Conservation (phyloP, 2,888 invertebrate genomes). For the Limnephilus marmoratus region DNA sequence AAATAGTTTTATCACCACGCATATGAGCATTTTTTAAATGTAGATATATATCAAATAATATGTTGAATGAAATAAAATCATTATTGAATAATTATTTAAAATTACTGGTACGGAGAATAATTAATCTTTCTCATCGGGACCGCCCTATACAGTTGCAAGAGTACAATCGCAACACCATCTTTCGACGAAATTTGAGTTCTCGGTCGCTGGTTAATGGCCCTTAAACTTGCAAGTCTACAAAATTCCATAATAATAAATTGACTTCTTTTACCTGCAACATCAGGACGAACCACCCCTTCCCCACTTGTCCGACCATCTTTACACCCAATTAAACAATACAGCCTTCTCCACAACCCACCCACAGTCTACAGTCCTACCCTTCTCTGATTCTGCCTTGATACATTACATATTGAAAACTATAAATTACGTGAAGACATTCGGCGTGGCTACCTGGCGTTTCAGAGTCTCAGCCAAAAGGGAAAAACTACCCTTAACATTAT, state of each 20-base stretch:
- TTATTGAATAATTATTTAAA: too few relatives aligned
- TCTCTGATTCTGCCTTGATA: not conserved
- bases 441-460: not conserved
- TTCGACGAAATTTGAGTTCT: too few relatives aligned
- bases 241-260: not conserved
- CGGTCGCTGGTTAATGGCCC: too few relatives aligned
- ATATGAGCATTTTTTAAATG: too few relatives aligned
- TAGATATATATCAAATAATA: too few relatives aligned
- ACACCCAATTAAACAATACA: conserved; percentile 6
- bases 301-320: not conserved
- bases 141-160: too few relatives aligned
- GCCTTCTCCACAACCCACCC: not conserved
- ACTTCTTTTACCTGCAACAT: not conserved
- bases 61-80: too few relatives aligned
- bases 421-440: not conserved
- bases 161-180: too few relatives aligned
- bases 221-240: not conserved
- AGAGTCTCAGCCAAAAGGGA: not conserved
- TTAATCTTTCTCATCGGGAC: too few relatives aligned
- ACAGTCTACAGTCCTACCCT: conserved; percentile 4
- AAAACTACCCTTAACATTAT: not conserved
- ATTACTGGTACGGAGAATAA: too few relatives aligned
- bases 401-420: conserved; percentile 4
- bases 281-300: not conserved
- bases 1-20: too few relatives aligned